Conservation (phyloP, 2,113 vertebrate species). For the Ibidorhyncha struthersii region DNA sequence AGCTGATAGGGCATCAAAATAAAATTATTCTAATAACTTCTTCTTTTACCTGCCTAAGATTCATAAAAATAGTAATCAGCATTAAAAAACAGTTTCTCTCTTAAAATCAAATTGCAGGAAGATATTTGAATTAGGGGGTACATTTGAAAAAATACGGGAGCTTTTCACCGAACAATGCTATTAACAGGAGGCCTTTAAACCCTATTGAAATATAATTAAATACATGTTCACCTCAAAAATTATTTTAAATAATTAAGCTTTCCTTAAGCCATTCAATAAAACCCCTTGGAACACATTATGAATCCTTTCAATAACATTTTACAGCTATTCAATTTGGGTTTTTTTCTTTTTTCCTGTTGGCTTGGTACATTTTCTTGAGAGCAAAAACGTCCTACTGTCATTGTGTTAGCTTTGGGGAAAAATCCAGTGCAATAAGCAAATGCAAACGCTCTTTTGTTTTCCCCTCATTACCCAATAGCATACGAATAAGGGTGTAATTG, state of each 20-base stretch:
- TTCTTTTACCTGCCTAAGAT: conserved; percentile 35
- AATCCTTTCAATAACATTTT: conserved; percentile 61
- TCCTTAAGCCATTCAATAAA: background rate
- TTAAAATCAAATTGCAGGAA: conserved; percentile 17
- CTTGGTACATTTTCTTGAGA: conserved; percentile 37
- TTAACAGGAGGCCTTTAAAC: conserved; percentile 28
- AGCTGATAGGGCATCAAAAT: background rate
- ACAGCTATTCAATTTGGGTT: background rate
- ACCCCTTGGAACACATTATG: conserved; percentile 16
- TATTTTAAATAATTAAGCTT: conserved; percentile 29
- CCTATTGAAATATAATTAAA: conserved; percentile 36
- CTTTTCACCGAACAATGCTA: background rate
- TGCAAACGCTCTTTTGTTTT: conserved; percentile 33
- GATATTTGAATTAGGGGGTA: conserved; percentile 25
- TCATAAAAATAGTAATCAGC: conserved; percentile 42
- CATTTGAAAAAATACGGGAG: conserved; percentile 9
- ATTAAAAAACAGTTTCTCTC: background rate
- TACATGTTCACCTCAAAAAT: background rate
- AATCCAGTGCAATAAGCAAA: conserved; percentile 45
- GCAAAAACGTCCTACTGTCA: conserved; percentile 38
- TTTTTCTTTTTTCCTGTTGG: conserved; percentile 13
- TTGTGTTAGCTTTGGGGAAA: conserved; percentile 18
- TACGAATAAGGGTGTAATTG: conserved; percentile 35
- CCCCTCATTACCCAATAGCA: background rate
- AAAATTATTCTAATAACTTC: conserved; percentile 2